Base-by-base conservation (phyloP, 35 echinoderm and acorn worm species). In the Nesometra sesokonis region DNA sequence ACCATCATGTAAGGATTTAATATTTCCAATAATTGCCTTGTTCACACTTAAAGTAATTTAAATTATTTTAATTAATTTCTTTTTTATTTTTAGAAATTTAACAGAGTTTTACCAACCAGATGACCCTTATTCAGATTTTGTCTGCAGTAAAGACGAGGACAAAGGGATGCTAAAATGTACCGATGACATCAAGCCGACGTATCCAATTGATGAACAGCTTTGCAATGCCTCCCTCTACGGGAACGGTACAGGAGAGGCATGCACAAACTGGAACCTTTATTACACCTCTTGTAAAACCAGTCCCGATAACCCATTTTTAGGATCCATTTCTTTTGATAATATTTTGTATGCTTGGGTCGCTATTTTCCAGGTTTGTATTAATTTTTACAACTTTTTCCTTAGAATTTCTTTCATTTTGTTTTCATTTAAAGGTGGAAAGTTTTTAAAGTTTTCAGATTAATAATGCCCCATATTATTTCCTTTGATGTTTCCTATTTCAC, bases 341-440 rank as follows among this genome's bases (percentile, higher is more conserved):
- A 99, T 99, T 85, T 90, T 99, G 34, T 94, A 94, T 47, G 96
- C 96, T 17, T 99, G 96, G 96, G 90, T 99, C 19, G 96, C 96
- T 34, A 99, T 99, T 35, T 99, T 99, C 86, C 96, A 99, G 96
- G 96, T 99, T 80, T 89, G 95, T 90, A 27, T 0, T 8, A 31
- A 3, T 32, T 39, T 19, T 36, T 82, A 81, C 29, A 40, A 40
- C 15, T 7, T 7, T 43, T 43, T 43, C 38, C 38, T 43, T 43
- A 4, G 15, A 7, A 43, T 7, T 43, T 43, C 4, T 43, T 43
- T 43, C 38, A 43, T 7, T 43, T 7, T 43, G 15, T 43, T 15
- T 43, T 15, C 38, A 43, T 7, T 43, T 43, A 4, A 43, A 43
- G n/a, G n/a, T 43, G 38, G 38, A 4, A 4, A 43, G 38, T 15